Evolutionary conservation across 2,113 vertebrate species (phyloP), one percentile per base, ranked within the genome.

Genomic region (Melierax canorus): DNA sequence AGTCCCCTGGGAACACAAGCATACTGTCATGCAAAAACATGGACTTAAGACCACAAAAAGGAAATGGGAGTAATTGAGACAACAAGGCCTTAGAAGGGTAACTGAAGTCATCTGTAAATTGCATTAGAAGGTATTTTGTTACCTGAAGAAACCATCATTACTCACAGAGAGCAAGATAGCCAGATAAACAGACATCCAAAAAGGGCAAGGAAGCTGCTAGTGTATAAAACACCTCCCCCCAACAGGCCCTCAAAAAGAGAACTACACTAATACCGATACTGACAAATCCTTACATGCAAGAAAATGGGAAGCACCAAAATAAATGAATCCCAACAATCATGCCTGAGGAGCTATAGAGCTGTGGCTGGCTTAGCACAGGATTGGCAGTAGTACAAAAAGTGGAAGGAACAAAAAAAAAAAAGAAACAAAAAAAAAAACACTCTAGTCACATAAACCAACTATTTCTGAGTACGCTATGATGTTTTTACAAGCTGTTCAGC

Each of bases 261-360:
- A 55, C 85, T 79, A 41, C 38, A 50, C 71, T 94, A 79, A 96
- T 73, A 76, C 46, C 2, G 74, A 92, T 53, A 92, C 85, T 20
- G 14, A 51, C 41, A 72, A 71, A 72, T 48, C 59, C 66, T 18
- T 43, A 10, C 17, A 9, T 32, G 58, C 71, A 90, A 62, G 81
- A 36, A 88, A 96, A 88, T 1, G 32, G 91, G 94, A 95, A 96
- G 90, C 62, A 96, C 85, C 74, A 93, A 91, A 95, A 95, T 86
- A 93, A 95, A 64, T 4, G 15, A 79, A 22, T 11, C 22, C 73
- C 60, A 45, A 21, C 64, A 45, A 18, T 30, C 38, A 20, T 0
- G 18, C 34, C 74, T n/a, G 22, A 77, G 36, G 39, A 96, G n/a
- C 51, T 72, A 5, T 6, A 50, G 73, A 88, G 51, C 76, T 4